A percentile compares a stretch with the other conserved stretches of the same genome.
Conservation (phyloP, 2,888 invertebrate species). For the Tetheella fluctuosa region DNA sequence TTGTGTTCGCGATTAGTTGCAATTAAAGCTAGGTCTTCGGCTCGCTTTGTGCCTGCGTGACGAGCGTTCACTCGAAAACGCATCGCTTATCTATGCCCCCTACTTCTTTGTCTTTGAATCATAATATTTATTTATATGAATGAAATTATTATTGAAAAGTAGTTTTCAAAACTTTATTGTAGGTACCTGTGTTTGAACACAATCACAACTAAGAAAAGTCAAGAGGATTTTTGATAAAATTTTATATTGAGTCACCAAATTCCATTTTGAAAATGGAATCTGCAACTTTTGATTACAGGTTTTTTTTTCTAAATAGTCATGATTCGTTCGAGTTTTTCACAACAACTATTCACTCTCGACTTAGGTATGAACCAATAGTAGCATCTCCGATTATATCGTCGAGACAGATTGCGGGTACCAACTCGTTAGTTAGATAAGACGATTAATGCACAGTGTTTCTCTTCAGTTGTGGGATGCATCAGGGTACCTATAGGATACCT, state of each 20-base stretch:
- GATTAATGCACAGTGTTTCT: constrained; percentile 49
- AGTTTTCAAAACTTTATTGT: too few relatives aligned
- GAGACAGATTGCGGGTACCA: constrained; percentile 61
- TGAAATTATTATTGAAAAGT: too few relatives aligned
- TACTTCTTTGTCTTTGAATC: too few relatives aligned
- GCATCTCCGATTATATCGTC: constrained; percentile 51
- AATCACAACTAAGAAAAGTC: too few relatives aligned
- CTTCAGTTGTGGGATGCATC: constrained; percentile 12
- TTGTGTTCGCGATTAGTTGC: constrained; percentile 64
- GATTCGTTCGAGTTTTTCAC: background rate
- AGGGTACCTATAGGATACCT: background rate
- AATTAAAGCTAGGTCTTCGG: constrained; percentile 61
- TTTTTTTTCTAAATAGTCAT: background rate
- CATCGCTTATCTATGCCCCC: constrained; percentile 31
- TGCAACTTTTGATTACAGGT: background rate
- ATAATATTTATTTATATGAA: constrained; percentile 20
- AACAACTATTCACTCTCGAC: background rate
- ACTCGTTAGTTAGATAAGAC: constrained; percentile 63
- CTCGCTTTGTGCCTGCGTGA: constrained; percentile 58
- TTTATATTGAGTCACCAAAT: too few relatives aligned
- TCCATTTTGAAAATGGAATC: background rate
- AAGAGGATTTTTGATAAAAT: too few relatives aligned
- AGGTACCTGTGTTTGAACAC: too few relatives aligned
- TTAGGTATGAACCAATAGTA: constrained; percentile 35
- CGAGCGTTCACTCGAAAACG: constrained; percentile 44